Conservation (phyloP, 2,888 invertebrate species). For the Coelogynopora nodosa region DNA sequence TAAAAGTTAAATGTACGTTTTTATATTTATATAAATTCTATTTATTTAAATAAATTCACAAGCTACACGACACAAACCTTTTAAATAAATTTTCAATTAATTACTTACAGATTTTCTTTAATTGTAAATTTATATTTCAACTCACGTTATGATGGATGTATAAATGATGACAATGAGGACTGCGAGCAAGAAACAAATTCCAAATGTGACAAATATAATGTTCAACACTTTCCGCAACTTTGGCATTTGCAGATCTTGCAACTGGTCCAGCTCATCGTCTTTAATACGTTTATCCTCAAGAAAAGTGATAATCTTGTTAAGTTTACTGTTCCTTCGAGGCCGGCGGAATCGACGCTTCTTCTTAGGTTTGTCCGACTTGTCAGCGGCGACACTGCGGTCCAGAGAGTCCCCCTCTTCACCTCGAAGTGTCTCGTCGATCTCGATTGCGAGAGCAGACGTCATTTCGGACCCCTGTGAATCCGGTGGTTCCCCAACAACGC, state of each 20-base stretch:
- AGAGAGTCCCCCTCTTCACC: neutral
- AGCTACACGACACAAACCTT: too few relatives aligned
- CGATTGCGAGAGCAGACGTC: neutral
- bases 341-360: slow-evolving; percentile 4
- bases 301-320: slow-evolving; percentile 17
- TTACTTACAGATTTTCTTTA: too few relatives aligned
- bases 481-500: neutral
- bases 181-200: slow-evolving; percentile 38
- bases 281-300: slow-evolving; percentile 43
- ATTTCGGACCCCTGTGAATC: neutral
- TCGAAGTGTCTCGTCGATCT: neutral
- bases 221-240: slow-evolving; percentile 36
- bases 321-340: slow-evolving; percentile 34
- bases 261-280: slow-evolving; percentile 39
- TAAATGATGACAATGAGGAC: slow-evolving; percentile 37
- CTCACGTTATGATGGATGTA: slow-evolving; percentile 25
- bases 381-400: neutral
- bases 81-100: too few relatives aligned
- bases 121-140: too few relatives aligned
- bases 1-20: too few relatives aligned
- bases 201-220: slow-evolving; percentile 39
- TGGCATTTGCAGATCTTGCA: slow-evolving; percentile 41
- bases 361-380: slow-evolving; percentile 18
- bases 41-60: too few relatives aligned
- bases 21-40: too few relatives aligned